Percentiles rank a stretch among this genome's conserved stretches.
Evolutionary conservation across 2,797 vertebrate species (phyloP).

Genomic region (Podargus strigoides): DNA sequence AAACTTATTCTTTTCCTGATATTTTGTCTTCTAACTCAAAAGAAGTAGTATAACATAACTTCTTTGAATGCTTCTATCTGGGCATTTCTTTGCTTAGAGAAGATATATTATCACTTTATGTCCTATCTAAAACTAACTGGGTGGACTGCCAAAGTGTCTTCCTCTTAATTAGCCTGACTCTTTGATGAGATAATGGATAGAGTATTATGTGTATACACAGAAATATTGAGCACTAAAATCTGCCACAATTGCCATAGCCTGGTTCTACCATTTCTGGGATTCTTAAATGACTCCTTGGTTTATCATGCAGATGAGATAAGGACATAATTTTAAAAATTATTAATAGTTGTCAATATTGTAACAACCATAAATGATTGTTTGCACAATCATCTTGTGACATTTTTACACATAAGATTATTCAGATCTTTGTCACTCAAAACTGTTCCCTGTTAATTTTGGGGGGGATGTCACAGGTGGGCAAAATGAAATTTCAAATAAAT

Average conservation of each 20-base stretch:
- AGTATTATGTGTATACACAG: neutral
- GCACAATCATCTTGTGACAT: neutral
- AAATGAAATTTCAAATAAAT: neutral
- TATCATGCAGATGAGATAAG: neutral
- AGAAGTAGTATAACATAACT: neutral
- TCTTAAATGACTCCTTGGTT: neutral
- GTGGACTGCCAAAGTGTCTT: neutral
- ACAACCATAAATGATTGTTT: neutral
- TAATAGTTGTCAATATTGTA: neutral
- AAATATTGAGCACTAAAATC: neutral
- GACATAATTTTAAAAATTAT: neutral
- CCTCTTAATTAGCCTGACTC: neutral
- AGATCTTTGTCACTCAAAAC: neutral
- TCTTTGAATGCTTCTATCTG: neutral
- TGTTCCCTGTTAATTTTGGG: neutral
- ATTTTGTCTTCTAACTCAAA: neutral
- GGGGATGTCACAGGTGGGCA: neutral
- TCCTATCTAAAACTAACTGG: neutral
- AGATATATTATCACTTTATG: neutral
- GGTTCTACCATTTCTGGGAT: neutral
- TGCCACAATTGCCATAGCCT: neutral
- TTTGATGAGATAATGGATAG: neutral
- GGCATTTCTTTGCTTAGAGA: neutral
- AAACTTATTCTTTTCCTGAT: neutral
- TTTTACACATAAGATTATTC: neutral